phyloP scores from a whole-genome alignment of 2,888 invertebrate genomes.

The Pyrgus malvae region DNA sequence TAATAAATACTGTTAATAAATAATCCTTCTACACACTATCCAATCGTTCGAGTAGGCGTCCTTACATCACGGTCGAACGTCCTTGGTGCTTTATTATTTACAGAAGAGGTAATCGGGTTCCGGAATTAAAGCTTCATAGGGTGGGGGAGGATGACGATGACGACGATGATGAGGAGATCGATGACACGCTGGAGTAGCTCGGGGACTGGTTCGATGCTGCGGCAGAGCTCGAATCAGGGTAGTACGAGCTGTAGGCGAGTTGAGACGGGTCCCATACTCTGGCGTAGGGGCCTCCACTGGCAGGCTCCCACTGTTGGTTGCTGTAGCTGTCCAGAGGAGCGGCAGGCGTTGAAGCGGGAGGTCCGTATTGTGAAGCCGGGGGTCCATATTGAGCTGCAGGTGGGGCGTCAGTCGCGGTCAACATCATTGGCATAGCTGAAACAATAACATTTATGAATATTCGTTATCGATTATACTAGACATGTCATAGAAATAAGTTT shows the following conservation, averaged over 20 bases:
- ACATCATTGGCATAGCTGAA: constrained; percentile 88
- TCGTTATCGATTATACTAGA: no score
- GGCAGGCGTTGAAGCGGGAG: constrained; percentile 73
- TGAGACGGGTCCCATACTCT: constrained; percentile 89
- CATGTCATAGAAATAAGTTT: not conserved
- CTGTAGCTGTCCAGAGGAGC: constrained; percentile 87
- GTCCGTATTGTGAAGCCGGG: constrained; percentile 82
- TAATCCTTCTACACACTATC: constrained; percentile 68
- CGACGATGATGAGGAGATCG: constrained; percentile 63
- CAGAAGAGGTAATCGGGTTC: constrained; percentile 54
- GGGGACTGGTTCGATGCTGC: constrained; percentile 80
- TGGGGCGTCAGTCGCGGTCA: constrained; percentile 81
- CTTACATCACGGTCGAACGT: constrained; percentile 33
- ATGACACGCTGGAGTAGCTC: constrained; percentile 73
- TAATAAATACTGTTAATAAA: constrained; percentile 75
- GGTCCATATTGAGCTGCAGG: constrained; percentile 86
- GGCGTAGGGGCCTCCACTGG: constrained; percentile 88
- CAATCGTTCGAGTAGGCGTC: constrained; percentile 61
- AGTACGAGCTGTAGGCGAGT: constrained; percentile 87
- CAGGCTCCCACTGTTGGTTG: constrained; percentile 87
- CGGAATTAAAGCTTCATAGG: constrained; percentile 38
- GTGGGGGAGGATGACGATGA: constrained; percentile 57
- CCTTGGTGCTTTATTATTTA: constrained; percentile 43
- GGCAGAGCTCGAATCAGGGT: constrained; percentile 83
- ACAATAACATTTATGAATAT: constrained; percentile 1